Conservation (phyloP, 2,797 vertebrate genomes). For the Coregonus ussuriensis region DNA sequence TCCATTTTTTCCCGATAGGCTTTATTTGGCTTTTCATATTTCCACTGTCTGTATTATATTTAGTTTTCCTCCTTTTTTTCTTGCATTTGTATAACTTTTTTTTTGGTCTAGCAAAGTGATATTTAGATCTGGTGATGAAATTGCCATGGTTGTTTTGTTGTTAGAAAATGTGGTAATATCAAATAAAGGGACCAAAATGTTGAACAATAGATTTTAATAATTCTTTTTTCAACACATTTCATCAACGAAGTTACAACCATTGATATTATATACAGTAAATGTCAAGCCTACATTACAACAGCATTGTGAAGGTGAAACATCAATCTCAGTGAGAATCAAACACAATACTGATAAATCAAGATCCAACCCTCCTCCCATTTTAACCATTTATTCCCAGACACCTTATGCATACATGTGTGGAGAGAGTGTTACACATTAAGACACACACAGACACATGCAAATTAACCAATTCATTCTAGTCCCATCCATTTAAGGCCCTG, state of each 20-base stretch:
- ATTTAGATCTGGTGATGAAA: slow-evolving; percentile 77
- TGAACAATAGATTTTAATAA: slow-evolving; percentile 28
- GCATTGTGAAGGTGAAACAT: not conserved
- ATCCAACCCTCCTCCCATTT: too few species aligned
- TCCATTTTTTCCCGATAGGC: not conserved
- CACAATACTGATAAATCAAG: too few species aligned
- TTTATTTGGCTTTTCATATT: slow-evolving; percentile 37
- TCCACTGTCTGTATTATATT: slow-evolving; percentile 23
- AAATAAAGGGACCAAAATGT: slow-evolving; percentile 84
- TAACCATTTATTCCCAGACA: too few species aligned
- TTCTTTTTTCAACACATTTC: not conserved
- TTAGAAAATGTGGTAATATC: slow-evolving; percentile 80
- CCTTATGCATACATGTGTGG: slow-evolving; percentile 8
- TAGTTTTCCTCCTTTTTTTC: slow-evolving; percentile 27
- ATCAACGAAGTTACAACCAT: not conserved
- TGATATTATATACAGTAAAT: not conserved
- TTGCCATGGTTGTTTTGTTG: slow-evolving; percentile 80
- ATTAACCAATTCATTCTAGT: not conserved
- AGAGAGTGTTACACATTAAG: slow-evolving; percentile 19
- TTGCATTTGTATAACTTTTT: slow-evolving; percentile 50
- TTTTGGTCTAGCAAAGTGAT: slow-evolving; percentile 71
- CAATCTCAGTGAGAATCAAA: slow-evolving; percentile 2
- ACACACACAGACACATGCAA: not conserved
- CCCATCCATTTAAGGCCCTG: not conserved
- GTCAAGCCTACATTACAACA: not conserved